Conservation (phyloP, 2,797 vertebrate genomes). For the Cryptoprocta ferox region DNA sequence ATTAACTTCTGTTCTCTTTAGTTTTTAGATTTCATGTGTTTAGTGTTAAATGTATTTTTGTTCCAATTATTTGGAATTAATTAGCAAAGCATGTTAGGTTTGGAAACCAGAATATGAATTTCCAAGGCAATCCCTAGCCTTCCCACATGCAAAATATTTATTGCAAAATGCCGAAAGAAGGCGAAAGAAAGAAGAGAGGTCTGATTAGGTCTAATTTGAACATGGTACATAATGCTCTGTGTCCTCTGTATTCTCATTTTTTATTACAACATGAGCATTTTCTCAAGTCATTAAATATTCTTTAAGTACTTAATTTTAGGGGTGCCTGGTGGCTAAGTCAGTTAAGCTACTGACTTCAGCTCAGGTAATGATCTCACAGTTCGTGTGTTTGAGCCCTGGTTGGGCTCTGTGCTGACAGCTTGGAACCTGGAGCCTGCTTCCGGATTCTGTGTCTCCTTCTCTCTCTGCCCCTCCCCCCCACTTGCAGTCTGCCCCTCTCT, state of each 20-base stretch:
- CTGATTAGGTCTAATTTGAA: not conserved
- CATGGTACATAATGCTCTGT: not conserved
- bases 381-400: too few species aligned
- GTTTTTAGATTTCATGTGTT: not conserved
- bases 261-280: not conserved
- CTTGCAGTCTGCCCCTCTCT: too few species aligned
- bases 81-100: not conserved
- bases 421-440: too few species aligned
- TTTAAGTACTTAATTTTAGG: not conserved
- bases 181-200: not conserved
- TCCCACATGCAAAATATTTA: not conserved
- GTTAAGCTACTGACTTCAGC: too few species aligned
- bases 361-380: too few species aligned
- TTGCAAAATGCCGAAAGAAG: not conserved
- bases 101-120: conserved; percentile 14
- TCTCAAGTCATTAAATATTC: not conserved
- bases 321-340: too few species aligned
- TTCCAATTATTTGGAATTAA: conserved; percentile 10
- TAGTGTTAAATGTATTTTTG: not conserved
- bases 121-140: not conserved
- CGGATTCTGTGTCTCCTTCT: too few species aligned
- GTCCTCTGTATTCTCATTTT: not conserved
- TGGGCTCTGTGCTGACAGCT: too few species aligned
- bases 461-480: too few species aligned
- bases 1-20: not conserved